Conservation (phyloP, 1,140 invertebrate genomes). For the Temnothorax curvispinosus region DNA sequence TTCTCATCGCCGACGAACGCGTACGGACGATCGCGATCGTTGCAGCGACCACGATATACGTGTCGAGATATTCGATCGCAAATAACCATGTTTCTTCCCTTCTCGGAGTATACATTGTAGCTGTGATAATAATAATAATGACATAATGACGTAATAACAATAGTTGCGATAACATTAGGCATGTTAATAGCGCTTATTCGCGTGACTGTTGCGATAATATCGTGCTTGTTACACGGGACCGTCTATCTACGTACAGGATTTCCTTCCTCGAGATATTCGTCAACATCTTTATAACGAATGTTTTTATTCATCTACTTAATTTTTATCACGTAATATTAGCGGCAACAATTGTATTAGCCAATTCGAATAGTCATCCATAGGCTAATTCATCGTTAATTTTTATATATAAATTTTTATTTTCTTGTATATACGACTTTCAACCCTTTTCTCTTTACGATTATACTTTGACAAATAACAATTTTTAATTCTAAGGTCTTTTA, state of each 20-base stretch:
- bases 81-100: not conserved
- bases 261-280: conserved; percentile 27
- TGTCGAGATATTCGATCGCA: conserved; percentile 48
- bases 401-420: not conserved
- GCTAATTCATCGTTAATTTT: not conserved
- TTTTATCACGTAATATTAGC: not conserved
- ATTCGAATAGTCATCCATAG: not conserved
- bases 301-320: not conserved
- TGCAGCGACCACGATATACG: conserved; percentile 28
- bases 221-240: not conserved
- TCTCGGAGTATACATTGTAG: not conserved
- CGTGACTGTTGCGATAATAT: conserved; percentile 37
- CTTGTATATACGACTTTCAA: not conserved
- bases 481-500: not conserved
- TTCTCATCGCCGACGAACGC: not conserved
- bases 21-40: conserved; percentile 53
- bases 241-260: not conserved
- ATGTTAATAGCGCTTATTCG: conserved; percentile 40
- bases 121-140: conserved; percentile 12
- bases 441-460: not conserved
- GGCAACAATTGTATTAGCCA: not conserved
- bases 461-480: not conserved
- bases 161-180: conserved; percentile 33
- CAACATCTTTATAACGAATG: not conserved
- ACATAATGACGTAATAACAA: conserved; percentile 44